phyloP scores from a whole-genome alignment of 2,888 invertebrate genomes.

The Acanthosoma haemorrhoidale region DNA sequence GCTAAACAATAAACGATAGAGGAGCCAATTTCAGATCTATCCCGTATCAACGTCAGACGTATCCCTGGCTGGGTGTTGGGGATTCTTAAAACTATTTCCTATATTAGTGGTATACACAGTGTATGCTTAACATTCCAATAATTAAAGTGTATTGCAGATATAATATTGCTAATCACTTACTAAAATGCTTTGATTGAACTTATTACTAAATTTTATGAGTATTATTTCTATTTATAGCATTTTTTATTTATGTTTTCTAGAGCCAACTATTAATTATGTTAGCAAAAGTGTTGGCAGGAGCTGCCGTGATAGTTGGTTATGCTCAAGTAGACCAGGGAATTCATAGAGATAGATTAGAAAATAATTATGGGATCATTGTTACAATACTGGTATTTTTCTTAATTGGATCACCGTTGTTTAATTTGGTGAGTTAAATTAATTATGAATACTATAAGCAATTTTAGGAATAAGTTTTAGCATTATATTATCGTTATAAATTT shows the following conservation, averaged over 20 bases:
- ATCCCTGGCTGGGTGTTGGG: too few species aligned
- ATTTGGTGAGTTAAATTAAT: constrained; percentile 48
- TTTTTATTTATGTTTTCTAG: not conserved
- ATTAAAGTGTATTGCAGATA: too few species aligned
- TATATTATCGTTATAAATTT: too few species aligned
- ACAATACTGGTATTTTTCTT: constrained; percentile 62
- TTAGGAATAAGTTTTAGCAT: too few species aligned
- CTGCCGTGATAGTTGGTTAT: not conserved
- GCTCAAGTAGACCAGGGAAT: not conserved
- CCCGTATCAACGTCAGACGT: too few species aligned
- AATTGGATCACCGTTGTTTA: constrained; percentile 65
- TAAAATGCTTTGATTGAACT: not conserved
- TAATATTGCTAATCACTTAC: not conserved
- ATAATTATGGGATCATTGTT: constrained; percentile 63
- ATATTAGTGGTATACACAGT: too few species aligned
- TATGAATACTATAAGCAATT: too few species aligned
- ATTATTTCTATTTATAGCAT: not conserved
- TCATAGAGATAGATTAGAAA: constrained; percentile 59
- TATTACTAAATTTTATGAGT: too few species aligned
- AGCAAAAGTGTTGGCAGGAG: not conserved
- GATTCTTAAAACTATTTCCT: too few species aligned
- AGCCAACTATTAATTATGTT: not conserved
- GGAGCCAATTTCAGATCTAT: too few species aligned
- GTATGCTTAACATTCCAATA: too few species aligned
- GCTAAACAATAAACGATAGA: too few species aligned